Evolutionary conservation across 2,797 vertebrate genomes (phyloP), one percentile per base, ranked within the genome.

Genomic region (Myotis myotis): DNA sequence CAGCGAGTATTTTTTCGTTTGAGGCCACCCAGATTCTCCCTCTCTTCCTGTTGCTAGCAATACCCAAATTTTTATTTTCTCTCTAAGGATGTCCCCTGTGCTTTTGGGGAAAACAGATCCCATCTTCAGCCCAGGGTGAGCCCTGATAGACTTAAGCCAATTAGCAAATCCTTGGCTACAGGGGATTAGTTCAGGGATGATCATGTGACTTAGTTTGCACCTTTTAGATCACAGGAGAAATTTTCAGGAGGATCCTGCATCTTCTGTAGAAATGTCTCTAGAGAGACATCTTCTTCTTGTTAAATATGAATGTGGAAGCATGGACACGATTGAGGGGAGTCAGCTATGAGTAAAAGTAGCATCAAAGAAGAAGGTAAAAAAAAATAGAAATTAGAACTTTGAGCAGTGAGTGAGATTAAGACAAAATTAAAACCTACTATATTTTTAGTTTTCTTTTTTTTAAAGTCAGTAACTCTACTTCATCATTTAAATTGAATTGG

Each of bases 21-120:
- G 53, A 87, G 82, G 74, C 70, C 91, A 89, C 41, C 62, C 68
- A 79, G 72, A 55, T 82, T 89, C 62, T 85, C 51, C 85, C 22
- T 94, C 36, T 15, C 15, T 86, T 96, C 51, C 38, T 84, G 12
- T 83, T 82, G 36, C 15, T 75, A 91, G 72, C 17, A 70, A n/a
- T 16, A 66, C 44, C 51, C 22, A 71, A 82, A 47, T 78, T 95
- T 89, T 64, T 20, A 15, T 76, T 55, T 79, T 2, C 2, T 85
- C 36, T 3, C 22, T 28, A 16, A n/a, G 36, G 30, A 71, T 64
- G 81, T 74, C 16, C 22, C 6, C 13, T 66, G 4, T 53, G 23
- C 33, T 83, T 44, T 44, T 8, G 6, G 13, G 64, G 36, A 15
- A 81, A 44, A 68, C 20, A 60, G 81, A 71, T 76, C 28, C 30